Percentiles rank a stretch among this genome's conserved stretches.
phyloP scores from a whole-genome alignment of 1,140 invertebrate species.

The Drosophila ogumai region DNA sequence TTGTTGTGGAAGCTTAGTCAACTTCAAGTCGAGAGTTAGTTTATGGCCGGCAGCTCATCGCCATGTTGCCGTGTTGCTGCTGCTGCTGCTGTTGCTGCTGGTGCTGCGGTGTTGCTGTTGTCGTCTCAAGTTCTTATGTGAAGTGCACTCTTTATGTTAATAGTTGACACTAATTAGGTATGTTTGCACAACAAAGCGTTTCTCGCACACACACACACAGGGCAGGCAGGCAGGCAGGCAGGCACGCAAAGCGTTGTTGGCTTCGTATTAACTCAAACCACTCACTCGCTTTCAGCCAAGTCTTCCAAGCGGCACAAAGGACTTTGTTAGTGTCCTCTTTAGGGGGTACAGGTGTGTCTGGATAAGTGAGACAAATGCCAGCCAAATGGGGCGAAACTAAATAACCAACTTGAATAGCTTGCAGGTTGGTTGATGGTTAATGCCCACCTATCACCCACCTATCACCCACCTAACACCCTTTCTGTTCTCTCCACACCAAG shows the following conservation, averaged over 20 bases:
- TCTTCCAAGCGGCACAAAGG: conserved; percentile 63
- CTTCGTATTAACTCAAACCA: conserved; percentile 19
- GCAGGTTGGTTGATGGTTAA: no score
- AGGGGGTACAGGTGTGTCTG: conserved; percentile 39
- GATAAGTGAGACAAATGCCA: conserved; percentile 10
- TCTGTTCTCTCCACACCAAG: neutral
- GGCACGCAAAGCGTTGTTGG: conserved; percentile 15
- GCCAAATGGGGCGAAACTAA: conserved; percentile 1
- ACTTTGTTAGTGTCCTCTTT: conserved; percentile 56
- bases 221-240: neutral
- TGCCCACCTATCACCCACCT: no score
- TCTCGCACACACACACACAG: conserved; percentile 14
- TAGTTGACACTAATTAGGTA: conserved; percentile 82
- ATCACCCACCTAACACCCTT: no score
- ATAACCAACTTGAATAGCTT: no score
- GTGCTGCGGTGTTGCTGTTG: conserved; percentile 46
- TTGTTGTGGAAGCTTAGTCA: conserved; percentile 71
- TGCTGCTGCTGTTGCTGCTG: conserved; percentile 24
- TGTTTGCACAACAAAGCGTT: conserved; percentile 79
- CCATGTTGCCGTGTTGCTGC: conserved; percentile 16
- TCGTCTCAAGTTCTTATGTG: conserved; percentile 80
- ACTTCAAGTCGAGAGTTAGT: conserved; percentile 75
- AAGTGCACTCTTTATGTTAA: conserved; percentile 83
- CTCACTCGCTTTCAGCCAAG: conserved; percentile 37
- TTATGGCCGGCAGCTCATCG: conserved; percentile 62